phyloP scores from a whole-genome alignment of 1,140 invertebrate genomes.

The Drosophila triauraria region DNA sequence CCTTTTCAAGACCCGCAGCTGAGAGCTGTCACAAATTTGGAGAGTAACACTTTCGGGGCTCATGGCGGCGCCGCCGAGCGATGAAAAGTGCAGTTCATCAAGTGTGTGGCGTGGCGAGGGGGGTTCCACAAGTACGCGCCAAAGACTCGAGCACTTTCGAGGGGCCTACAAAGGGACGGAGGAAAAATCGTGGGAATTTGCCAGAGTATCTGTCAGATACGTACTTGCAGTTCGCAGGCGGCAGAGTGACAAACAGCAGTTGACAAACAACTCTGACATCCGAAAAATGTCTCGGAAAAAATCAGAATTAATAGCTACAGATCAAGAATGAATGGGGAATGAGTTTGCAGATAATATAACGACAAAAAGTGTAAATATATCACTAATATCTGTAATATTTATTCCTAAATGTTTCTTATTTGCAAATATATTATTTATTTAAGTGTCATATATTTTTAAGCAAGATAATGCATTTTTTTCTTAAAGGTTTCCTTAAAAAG shows the following conservation, averaged over 20 bases:
- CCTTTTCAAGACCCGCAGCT: slow-evolving; percentile 39
- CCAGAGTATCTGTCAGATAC: slow-evolving; percentile 62
- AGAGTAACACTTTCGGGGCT: slow-evolving; percentile 48
- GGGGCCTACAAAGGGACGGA: slow-evolving; percentile 46
- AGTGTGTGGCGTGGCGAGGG: slow-evolving; percentile 15
- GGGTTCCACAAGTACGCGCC: slow-evolving; percentile 3
- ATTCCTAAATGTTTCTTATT: not conserved
- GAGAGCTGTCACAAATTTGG: slow-evolving; percentile 58
- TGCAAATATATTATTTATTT: too few species aligned
- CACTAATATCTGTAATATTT: not conserved
- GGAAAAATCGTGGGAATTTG: slow-evolving; percentile 17
- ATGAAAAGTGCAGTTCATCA: slow-evolving; percentile 69
- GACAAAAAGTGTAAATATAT: not conserved
- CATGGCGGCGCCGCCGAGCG: slow-evolving; percentile 9
- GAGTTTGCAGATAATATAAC: slow-evolving; percentile 5
- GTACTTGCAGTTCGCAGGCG: slow-evolving; percentile 22
- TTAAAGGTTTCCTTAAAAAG: too few species aligned
- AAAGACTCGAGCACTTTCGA: slow-evolving; percentile 40
- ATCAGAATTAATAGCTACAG: slow-evolving; percentile 43
- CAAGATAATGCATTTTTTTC: too few species aligned
- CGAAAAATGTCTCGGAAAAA: slow-evolving; percentile 29
- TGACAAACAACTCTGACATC: slow-evolving; percentile 57
- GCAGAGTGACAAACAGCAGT: slow-evolving; percentile 67
- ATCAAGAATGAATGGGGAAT: not conserved
- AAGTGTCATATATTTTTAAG: too few species aligned